phyloP scores from a whole-genome alignment of 2,113 vertebrate species.

The Alethe castanea region DNA sequence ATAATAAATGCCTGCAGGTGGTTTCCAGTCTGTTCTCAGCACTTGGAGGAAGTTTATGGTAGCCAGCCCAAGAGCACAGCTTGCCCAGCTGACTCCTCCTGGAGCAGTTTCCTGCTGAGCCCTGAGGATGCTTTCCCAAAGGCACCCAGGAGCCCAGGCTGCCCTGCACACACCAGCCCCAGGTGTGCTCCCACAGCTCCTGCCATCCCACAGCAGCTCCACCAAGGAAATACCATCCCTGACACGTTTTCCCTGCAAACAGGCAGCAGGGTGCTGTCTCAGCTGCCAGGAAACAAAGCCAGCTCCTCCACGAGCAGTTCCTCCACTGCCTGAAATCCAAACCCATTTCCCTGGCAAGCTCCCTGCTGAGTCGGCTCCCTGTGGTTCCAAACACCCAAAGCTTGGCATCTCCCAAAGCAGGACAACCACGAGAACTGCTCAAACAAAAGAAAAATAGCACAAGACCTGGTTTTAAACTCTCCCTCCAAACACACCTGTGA shows the following conservation, averaged over 20 bases:
- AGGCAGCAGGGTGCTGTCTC: background rate
- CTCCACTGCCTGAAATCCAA: background rate
- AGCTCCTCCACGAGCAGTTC: background rate
- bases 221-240: rapidly evolving
- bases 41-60: background rate
- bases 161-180: background rate
- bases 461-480: background rate
- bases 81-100: background rate
- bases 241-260: background rate
- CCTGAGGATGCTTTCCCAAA: background rate
- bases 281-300: background rate
- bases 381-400: background rate
- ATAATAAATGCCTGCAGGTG: background rate
- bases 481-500: background rate
- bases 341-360: background rate
- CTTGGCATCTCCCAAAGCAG: background rate
- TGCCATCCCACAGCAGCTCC: background rate
- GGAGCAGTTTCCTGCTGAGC: background rate
- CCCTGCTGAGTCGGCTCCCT: background rate
- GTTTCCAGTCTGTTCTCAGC: background rate
- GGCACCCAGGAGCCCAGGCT: background rate
- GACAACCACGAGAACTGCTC: background rate
- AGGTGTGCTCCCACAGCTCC: background rate
- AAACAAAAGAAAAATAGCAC: rapidly evolving
- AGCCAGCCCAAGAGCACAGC: background rate